phyloP scores from a whole-genome alignment of 2,113 vertebrate genomes.

The Anseranas semipalmata region DNA sequence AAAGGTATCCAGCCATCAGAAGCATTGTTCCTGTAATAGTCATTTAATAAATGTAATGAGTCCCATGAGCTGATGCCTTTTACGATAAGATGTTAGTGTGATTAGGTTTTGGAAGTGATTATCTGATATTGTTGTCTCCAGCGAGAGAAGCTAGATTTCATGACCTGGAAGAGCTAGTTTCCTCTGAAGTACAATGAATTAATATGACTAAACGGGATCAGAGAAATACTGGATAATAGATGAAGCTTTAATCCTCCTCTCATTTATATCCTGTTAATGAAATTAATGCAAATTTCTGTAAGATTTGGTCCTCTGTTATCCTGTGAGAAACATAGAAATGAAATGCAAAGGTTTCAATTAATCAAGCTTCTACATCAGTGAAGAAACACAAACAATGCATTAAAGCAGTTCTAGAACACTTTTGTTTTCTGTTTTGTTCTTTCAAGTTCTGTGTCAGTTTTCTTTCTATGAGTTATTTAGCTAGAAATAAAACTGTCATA shows the following conservation, averaged over 20 bases:
- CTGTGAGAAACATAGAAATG: neutral
- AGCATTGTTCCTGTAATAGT: neutral
- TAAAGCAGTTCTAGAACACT: neutral
- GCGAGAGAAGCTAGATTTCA: neutral
- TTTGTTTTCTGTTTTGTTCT: neutral
- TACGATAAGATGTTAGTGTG: neutral
- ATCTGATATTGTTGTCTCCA: neutral
- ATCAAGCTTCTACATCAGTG: neutral
- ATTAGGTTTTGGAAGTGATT: neutral
- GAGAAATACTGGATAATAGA: neutral
- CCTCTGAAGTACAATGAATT: neutral
- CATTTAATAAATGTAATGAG: neutral
- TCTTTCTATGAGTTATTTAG: neutral
- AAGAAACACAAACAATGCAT: neutral
- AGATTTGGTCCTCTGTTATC: neutral
- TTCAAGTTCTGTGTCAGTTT: neutral
- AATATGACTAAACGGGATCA: neutral
- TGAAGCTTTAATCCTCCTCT: neutral
- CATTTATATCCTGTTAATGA: neutral
- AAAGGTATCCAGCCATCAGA: neutral
- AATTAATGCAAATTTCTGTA: neutral
- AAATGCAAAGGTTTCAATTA: neutral
- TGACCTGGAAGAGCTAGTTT: neutral
- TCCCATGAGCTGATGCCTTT: neutral
- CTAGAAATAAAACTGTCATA: neutral